These are phyloP conservation scores for Dendrocincla tyrannina DNA, from an alignment of 2,797 vertebrate species.

Conservation along the genomic window DNA sequence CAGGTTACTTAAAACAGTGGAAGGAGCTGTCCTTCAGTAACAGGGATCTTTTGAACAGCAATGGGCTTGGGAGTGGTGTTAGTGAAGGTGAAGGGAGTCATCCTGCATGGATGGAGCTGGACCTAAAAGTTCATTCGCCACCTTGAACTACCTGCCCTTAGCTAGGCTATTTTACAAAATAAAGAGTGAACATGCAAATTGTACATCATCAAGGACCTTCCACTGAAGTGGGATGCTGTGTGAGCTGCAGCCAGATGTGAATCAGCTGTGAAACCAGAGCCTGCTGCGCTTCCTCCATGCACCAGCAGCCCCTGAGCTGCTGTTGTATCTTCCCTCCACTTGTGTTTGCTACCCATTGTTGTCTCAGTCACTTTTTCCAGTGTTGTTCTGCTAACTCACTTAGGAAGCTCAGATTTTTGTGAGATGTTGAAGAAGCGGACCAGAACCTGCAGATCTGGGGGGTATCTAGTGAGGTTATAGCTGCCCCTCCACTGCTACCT, in stretches of 20 bases:
- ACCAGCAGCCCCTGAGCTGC: not conserved
- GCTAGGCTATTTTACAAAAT: not conserved
- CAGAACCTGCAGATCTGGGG: not conserved
- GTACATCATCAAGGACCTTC: not conserved
- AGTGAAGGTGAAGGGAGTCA: not conserved
- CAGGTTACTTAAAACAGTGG: not conserved
- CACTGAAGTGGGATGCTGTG: not conserved
- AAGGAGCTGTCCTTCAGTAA: not conserved
- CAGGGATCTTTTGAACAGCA: not conserved
- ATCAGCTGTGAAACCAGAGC: not conserved
- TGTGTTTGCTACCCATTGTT: not conserved
- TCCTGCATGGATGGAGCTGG: too few relatives aligned
- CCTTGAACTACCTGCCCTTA: not conserved
- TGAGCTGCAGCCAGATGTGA: rapidly evolving
- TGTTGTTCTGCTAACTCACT: not conserved
- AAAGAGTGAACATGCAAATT: rapidly evolving
- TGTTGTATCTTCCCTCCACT: not conserved
- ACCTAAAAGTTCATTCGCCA: not conserved
- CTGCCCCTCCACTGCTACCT: not conserved
- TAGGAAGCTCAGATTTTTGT: not conserved
- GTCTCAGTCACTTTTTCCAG: not conserved
- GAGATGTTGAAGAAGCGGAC: not conserved
- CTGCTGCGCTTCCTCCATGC: not conserved
- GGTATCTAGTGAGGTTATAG: rapidly evolving
- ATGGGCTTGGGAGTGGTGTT: not conserved